Conservation (phyloP, 1,140 invertebrate species). For the Dendroctonus valens region DNA sequence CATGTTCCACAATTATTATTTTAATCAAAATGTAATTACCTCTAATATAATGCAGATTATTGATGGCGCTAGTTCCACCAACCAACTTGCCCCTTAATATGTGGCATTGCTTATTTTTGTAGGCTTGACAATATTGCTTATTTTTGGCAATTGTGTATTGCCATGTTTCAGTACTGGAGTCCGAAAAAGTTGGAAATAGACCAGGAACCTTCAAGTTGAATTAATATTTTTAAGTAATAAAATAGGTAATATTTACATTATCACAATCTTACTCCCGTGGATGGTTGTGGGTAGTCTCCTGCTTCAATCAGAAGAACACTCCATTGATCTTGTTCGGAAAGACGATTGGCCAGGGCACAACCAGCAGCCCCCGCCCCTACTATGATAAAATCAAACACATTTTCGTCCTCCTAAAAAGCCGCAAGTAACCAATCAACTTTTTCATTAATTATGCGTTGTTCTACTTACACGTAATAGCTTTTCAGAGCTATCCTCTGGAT, state of each 20-base stretch:
- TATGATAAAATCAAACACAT: conserved; percentile 75
- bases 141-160: conserved; percentile 49
- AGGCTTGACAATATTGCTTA: conserved; percentile 51
- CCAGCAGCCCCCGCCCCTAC: conserved; percentile 92
- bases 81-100: conserved; percentile 56
- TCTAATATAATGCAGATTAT: conserved; percentile 67
- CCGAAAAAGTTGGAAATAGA: conserved; percentile 27
- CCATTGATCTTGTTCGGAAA: conserved; percentile 49
- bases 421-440: background rate
- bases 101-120: conserved; percentile 44
- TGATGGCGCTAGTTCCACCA: conserved; percentile 66
- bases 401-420: conserved; percentile 26
- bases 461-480: conserved; percentile 30
- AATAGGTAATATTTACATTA: background rate
- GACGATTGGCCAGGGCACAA: conserved; percentile 58
- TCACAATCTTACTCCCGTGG: conserved; percentile 21
- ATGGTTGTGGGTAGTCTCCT: conserved; percentile 45
- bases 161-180: conserved; percentile 34
- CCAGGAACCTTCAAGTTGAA: conserved; percentile 32
- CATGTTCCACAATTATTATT: too few relatives aligned
- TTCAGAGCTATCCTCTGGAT: conserved; percentile 28
- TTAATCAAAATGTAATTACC: conserved; percentile 48
- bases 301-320: conserved; percentile 52
- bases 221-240: background rate
- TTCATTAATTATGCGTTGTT: background rate